These are phyloP conservation scores for Mastomys natalensis DNA, from an alignment of 2,113 vertebrate genomes.

Conservation along the genomic window DNA sequence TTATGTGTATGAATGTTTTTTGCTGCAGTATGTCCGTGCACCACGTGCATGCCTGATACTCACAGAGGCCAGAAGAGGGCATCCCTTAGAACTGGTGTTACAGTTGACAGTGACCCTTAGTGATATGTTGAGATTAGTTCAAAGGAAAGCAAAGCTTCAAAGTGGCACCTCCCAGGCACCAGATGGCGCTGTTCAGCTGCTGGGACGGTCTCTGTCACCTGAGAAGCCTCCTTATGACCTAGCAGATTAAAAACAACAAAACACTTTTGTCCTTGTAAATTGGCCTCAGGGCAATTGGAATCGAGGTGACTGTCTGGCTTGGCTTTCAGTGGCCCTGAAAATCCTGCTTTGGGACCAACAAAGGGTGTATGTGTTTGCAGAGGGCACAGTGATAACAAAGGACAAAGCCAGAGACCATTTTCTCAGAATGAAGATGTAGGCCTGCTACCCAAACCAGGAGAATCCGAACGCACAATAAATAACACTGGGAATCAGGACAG, in stretches of 20 bases:
- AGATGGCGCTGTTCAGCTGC: slow-evolving; percentile 76
- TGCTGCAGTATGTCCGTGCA: neutral
- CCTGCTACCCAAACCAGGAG: slow-evolving; percentile 19
- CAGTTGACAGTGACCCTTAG: neutral
- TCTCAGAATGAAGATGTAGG: slow-evolving; percentile 53
- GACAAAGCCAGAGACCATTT: slow-evolving; percentile 39
- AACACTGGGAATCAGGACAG: neutral
- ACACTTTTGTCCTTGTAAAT: slow-evolving; percentile 54
- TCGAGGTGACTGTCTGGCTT: slow-evolving; percentile 65
- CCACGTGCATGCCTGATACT: neutral
- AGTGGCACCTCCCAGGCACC: slow-evolving; percentile 77
- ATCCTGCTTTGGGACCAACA: slow-evolving; percentile 59
- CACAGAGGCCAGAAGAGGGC: neutral
- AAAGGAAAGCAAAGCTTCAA: slow-evolving; percentile 26
- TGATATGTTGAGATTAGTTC: slow-evolving; percentile 42
- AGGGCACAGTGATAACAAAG: slow-evolving; percentile 35
- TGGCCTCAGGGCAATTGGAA: slow-evolving; percentile 58
- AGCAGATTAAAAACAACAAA: slow-evolving; percentile 27
- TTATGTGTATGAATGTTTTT: neutral
- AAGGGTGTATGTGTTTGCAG: slow-evolving; percentile 52
- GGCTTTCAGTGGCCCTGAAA: slow-evolving; percentile 69
- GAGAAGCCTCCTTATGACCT: slow-evolving; percentile 31
- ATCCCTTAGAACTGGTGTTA: neutral
- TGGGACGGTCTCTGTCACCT: slow-evolving; percentile 40
- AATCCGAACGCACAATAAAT: neutral